Conservation (phyloP, 2,113 vertebrate species). For the Piliocolobus tephrosceles region DNA sequence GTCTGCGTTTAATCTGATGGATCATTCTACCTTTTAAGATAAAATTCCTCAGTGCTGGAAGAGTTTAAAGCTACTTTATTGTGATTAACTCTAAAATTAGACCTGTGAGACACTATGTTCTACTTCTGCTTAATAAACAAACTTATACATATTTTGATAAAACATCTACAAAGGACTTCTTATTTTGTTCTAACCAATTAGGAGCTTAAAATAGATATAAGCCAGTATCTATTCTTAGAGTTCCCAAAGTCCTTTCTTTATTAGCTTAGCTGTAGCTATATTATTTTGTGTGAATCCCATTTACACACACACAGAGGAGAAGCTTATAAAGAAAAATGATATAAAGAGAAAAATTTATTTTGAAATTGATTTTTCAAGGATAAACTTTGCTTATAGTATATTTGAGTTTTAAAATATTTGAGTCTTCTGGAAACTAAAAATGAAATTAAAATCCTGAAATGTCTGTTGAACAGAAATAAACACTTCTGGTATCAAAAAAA, state of each 20-base stretch:
- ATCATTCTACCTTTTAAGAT: not conserved
- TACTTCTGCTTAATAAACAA: not conserved
- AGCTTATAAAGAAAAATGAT: not conserved
- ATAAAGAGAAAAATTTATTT: not conserved
- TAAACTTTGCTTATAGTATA: not conserved
- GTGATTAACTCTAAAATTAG: conserved; percentile 27
- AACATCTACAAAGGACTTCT: not conserved
- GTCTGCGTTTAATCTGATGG: not conserved
- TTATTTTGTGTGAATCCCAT: not conserved
- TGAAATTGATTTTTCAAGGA: not conserved
- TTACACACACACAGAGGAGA: not conserved
- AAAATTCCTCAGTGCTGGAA: not conserved
- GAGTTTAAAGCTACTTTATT: conserved; percentile 9
- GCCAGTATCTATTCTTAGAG: conserved; percentile 1
- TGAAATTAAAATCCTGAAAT: conserved; percentile 14
- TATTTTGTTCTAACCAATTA: not conserved
- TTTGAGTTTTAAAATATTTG: conserved; percentile 1
- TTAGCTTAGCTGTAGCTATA: not conserved
- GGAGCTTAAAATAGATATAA: not conserved
- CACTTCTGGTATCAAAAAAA: not conserved
- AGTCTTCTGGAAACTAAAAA: conserved; percentile 46
- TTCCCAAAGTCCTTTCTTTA: not conserved
- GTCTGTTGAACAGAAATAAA: conserved; percentile 28
- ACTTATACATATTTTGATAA: not conserved
- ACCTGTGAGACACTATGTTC: not conserved